Base-by-base conservation (phyloP, 2,888 invertebrate species). In the Himalopsyche tibetana region DNA sequence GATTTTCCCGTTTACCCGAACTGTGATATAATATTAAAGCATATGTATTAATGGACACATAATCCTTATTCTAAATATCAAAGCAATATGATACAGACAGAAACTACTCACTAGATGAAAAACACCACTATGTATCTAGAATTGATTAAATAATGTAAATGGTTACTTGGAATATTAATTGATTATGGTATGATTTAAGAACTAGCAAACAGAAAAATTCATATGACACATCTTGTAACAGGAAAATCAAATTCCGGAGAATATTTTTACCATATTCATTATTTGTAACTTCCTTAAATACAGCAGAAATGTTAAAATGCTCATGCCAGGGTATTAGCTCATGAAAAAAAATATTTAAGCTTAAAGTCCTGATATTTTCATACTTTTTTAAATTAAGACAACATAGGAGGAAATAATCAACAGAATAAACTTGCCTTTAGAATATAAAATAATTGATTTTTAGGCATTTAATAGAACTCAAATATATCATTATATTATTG, bases 1-100 rank as follows among this genome's bases (percentile, higher is more conserved):
- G 74, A 74, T 74, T 74, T 74, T 74, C 74, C 74, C 74, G 74
- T 74, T 74, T 74, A 74, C 74, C 74, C 74, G 74, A 74, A 74
- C 74, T 74, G 74, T 74, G 74, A 74, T 74, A 74, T 74, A 38
- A 74, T 74, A 74, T 74, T 74, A 74, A 74, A 74, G 74, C 74
- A 74, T 74, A 74, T 74, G 74, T 74, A 74, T 63, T 19, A 19
- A 63, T 74, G 74, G 74, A 74, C 74, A 74, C 74, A 36, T 38
- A 74, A 69, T 36, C 15, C 74, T 74, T 74, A 74, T 12, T 74
- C 74, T 74, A 74, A 74, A 74, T 74, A 74, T 28, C 74, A 74
- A 74, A 74, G 74, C 38, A 74, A 12, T 38, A 74, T 74, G 74
- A 36, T 74, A 74, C 74, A 74, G 74, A 74, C 74, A 74, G 74